Base-by-base conservation (phyloP, 2,113 vertebrate species). In the Indicator maculatus region DNA sequence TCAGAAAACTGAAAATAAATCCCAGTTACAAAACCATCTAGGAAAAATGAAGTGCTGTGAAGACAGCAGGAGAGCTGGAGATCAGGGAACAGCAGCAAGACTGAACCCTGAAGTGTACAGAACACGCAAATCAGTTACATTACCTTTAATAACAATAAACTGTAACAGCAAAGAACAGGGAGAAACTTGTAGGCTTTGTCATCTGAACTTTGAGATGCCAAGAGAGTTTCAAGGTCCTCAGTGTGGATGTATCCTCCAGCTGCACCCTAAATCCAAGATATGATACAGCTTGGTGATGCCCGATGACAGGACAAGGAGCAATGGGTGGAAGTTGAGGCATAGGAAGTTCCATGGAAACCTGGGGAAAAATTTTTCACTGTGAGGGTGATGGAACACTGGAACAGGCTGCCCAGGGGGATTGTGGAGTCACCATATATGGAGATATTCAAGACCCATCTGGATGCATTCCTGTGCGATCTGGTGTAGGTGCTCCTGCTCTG, bases 1-100 rank as follows among this genome's bases (percentile, higher is more conserved):
- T 53, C 61, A 74, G 72, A 79, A 88, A 83, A 83, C 12, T 60
- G 44, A 95, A 86, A 91, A 88, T 26, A 79, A 83, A 86, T 24
- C 59, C 58, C 58, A 58, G 33, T 56, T 30, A 59, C 79, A 86
- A 89, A 44, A 58, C 52, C 36, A 74, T 53, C 16, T 52, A 64
- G 61, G 66, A 79, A 70, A 47, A 47, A 47, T n/a, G 26, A 52
- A 47, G 24, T 31, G 11, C 53, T 83, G 16, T 41, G 60, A 77
- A 65, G 28, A 38, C 24, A 77, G 59, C 53, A 77, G 38, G 45
- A 38, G 59, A 66, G 31, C 23, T 28, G 64, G 5, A 70, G 6
- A 38, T 18, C 45, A 47, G 20, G 45, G 18, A 47, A 47, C 45
- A 47, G 45, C 20, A 87, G 20, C 18, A 83, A 78, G 66, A 45